Evolutionary conservation across 2,888 invertebrate genomes (phyloP), one percentile per base, ranked within the genome.

Genomic region (Ennomos fuscantarius): DNA sequence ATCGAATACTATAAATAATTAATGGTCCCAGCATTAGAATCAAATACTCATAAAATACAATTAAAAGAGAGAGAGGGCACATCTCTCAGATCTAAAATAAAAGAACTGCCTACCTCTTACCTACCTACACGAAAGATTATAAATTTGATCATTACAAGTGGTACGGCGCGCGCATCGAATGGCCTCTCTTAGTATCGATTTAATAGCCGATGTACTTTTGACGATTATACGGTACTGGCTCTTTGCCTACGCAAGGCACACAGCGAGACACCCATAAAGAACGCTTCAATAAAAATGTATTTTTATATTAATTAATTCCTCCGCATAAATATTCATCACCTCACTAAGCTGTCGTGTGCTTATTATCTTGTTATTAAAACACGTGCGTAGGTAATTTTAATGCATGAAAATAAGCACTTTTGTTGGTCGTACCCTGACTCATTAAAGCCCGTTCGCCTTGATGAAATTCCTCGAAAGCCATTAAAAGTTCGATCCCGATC

Each of bases 41-140:
- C 92, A 91, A 91, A 92, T 89, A 88, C 89, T 89, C 91, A 91
- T 91, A 91, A 92, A 92, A 92, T 90, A 92, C 91, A 92, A 92
- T 92, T 90, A 91, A 91, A 90, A 89, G 87, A 80, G 81, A 87
- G 84, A 88, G 86, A 87, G 82, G 82, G 80, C 81, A 86, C 82
- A 87, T 84, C 81, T 86, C 79, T 76, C 73, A 77, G 83, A 54
- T 53, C 79, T 76, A 89, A 89, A 90, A 90, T 86, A 89, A 90
- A 88, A 87, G 83, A 89, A 81, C 67, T 76, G 73, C 73, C 77
- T 83, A 52, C 51, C 54, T 48, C 82, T 85, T 89, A 90, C 89
- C 89, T 87, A 89, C 89, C 89, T 87, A 89, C 89, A 84, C 80
- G 84, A 79, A 84, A 84, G 88, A 89, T 89, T 90, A 91, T 89